These are phyloP conservation scores for Boulengerochromis microlepis DNA, from an alignment of 2,113 vertebrate species.

Conservation along the genomic window DNA sequence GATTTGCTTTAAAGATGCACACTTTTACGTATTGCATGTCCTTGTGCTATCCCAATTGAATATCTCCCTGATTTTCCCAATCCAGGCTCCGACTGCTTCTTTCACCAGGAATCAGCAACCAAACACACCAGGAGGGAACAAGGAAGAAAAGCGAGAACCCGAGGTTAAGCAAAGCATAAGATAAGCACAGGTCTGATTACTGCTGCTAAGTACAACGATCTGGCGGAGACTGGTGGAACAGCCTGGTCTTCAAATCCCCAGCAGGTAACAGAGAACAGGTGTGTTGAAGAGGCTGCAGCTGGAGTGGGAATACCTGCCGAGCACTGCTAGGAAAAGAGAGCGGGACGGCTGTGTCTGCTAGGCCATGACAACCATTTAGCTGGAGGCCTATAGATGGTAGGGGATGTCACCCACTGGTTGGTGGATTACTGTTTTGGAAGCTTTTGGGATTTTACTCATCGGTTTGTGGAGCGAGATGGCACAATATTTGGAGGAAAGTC, in stretches of 20 bases:
- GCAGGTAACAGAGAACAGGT: not conserved
- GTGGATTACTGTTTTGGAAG: not conserved
- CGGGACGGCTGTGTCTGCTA: accelerated
- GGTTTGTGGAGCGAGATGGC: not conserved
- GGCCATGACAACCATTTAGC: accelerated
- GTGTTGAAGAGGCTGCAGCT: not conserved
- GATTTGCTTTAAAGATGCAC: not conserved
- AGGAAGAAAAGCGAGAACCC: not conserved
- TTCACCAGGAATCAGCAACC: not conserved
- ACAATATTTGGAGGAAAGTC: not conserved
- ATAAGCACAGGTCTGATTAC: not conserved
- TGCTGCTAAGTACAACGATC: not conserved
- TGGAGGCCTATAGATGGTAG: not conserved
- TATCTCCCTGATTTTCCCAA: not conserved
- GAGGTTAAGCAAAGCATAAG: not conserved
- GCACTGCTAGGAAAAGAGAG: not conserved
- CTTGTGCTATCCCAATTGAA: not conserved
- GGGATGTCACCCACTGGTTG: not conserved
- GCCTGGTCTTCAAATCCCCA: not conserved
- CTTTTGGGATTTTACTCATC: not conserved
- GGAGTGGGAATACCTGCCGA: not conserved
- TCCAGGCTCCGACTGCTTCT: not conserved
- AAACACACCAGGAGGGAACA: accelerated
- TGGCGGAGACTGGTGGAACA: not conserved
- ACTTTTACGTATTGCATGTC: not conserved